phyloP scores from a whole-genome alignment of 53 echinoderm and acorn worm species.

The Zoroaster sp. region DNA sequence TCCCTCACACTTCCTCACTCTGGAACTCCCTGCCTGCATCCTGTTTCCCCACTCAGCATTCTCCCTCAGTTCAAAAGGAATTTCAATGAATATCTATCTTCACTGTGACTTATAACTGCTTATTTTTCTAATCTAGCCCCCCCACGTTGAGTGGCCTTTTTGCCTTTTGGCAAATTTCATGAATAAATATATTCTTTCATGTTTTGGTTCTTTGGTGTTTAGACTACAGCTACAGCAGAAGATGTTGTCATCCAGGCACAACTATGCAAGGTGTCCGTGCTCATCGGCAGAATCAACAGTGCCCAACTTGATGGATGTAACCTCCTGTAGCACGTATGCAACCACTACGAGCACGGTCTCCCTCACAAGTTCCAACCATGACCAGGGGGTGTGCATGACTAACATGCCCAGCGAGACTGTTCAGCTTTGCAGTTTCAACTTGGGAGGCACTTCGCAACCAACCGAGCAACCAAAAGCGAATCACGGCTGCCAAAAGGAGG shows the following conservation, averaged over 20 bases:
- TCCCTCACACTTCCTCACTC: no score
- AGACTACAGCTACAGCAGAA: conserved; percentile 16
- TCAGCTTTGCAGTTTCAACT: not conserved
- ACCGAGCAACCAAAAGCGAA: not conserved
- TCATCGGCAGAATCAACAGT: not conserved
- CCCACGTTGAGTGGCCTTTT: not conserved
- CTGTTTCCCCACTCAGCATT: no score
- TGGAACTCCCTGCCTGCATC: no score
- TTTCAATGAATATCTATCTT: no score
- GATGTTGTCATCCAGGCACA: not conserved
- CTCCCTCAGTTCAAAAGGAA: no score
- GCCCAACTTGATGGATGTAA: not conserved
- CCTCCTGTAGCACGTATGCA: not conserved
- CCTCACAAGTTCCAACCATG: not conserved
- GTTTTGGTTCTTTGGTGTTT: not conserved
- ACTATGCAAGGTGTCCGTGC: not conserved
- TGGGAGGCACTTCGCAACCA: not conserved
- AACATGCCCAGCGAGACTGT: not conserved
- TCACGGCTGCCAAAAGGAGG: not conserved
- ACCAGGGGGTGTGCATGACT: not conserved
- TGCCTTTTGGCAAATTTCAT: not conserved
- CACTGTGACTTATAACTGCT: no score
- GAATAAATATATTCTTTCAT: not conserved
- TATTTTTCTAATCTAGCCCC: no score
- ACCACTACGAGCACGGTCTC: not conserved